Evolutionary conservation across 2,888 invertebrate genomes (phyloP).

Genomic region (Drosophila anomelani): DNA sequence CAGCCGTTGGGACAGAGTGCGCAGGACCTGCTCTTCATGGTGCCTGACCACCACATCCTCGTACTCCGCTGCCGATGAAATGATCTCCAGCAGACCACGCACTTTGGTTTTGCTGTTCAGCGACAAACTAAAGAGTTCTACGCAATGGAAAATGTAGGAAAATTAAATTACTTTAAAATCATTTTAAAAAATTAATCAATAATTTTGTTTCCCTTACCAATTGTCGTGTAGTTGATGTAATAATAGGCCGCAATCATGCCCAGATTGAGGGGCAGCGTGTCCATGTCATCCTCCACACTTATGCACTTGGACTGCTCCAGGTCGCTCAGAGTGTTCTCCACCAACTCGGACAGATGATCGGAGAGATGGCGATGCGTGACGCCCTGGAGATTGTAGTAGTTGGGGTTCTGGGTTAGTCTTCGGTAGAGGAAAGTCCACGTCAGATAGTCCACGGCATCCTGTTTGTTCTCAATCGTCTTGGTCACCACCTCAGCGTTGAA

Average conservation of each 20-base stretch:
- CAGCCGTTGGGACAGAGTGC: conserved; percentile 86
- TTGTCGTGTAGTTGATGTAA: conserved; percentile 99
- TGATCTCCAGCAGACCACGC: conserved; percentile 97
- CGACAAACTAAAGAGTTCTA: conserved; percentile 98
- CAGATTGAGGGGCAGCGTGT: conserved; percentile 97
- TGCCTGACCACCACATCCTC: conserved; percentile 97
- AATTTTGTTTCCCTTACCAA: conserved; percentile 87
- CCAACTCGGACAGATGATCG: conserved; percentile 98
- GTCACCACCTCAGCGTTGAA: conserved; percentile 99
- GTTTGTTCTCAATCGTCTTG: conserved; percentile 99
- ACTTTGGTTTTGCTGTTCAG: conserved; percentile 99
- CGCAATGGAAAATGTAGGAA: neutral
- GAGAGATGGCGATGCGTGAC: conserved; percentile 98
- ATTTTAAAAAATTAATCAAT: neutral
- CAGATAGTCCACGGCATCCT: conserved; percentile 99
- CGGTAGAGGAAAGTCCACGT: conserved; percentile 99
- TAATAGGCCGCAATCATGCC: conserved; percentile 99
- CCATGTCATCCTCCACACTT: conserved; percentile 98
- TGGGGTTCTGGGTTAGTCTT: conserved; percentile 98
- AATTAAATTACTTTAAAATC: neutral
- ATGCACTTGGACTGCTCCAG: conserved; percentile 99
- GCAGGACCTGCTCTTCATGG: conserved; percentile 95
- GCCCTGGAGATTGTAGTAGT: conserved; percentile 99
- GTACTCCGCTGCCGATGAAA: conserved; percentile 98
- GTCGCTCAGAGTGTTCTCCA: conserved; percentile 97